Evolutionary conservation across 2,888 invertebrate species (phyloP).

Genomic region (Chromoteleia sp.): DNA sequence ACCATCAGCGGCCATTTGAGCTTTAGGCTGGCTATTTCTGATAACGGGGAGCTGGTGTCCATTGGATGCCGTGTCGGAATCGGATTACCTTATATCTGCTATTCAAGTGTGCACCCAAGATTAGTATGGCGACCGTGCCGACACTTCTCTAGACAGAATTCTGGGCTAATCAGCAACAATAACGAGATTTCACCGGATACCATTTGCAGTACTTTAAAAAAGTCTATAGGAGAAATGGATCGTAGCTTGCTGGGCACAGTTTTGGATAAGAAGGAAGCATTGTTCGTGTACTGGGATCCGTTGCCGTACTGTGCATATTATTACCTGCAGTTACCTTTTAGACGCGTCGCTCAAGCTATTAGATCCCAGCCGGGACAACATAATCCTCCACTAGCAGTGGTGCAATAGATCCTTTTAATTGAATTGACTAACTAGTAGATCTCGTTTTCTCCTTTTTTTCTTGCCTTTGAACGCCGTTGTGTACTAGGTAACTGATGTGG

Average conservation of each 20-base stretch:
- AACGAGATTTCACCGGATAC: constrained; percentile 83
- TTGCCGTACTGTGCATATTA: constrained; percentile 94
- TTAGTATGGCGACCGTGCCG: constrained; percentile 88
- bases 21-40: constrained; percentile 90
- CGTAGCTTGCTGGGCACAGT: constrained; percentile 86
- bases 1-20: constrained; percentile 92
- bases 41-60: constrained; percentile 86
- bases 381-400: constrained; percentile 81
- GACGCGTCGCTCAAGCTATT: constrained; percentile 78
- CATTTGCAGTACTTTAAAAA: constrained; percentile 85
- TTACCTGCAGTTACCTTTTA: constrained; percentile 91
- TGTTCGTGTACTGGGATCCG: constrained; percentile 94
- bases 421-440: too few relatives aligned
- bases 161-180: constrained; percentile 78
- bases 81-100: constrained; percentile 92
- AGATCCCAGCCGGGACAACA: constrained; percentile 78
- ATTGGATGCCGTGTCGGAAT: constrained; percentile 92
- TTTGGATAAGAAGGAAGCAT: constrained; percentile 91
- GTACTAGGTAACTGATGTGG: too few relatives aligned
- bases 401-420: constrained; percentile 73
- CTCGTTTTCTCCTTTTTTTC: constrained; percentile 3
- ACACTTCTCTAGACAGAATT: constrained; percentile 87
- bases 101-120: constrained; percentile 89
- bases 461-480: not conserved
- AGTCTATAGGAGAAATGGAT: constrained; percentile 84